Percentiles rank a stretch among this genome's conserved stretches.
phyloP scores from a whole-genome alignment of 2,797 vertebrate genomes.

The Leptatherina wallacei region DNA sequence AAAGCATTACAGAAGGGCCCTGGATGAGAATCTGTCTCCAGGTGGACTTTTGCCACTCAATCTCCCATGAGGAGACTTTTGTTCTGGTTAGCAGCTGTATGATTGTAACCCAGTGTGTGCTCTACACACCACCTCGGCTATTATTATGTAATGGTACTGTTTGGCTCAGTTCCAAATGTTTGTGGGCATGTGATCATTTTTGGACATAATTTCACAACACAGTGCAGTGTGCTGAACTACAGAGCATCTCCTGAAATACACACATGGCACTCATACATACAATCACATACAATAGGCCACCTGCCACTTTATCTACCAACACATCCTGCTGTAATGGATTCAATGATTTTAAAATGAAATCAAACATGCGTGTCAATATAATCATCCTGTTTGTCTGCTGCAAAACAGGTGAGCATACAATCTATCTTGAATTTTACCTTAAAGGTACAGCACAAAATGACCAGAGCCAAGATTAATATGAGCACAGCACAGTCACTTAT shows the following conservation, averaged over 20 bases:
- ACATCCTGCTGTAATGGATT: not conserved
- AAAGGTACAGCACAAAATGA: conserved; percentile 40
- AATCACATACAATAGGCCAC: not conserved
- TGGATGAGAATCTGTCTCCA: conserved; percentile 32
- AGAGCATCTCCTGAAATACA: conserved; percentile 7
- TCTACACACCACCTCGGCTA: not conserved
- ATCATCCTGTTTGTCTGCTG: conserved; percentile 33
- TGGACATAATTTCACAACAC: conserved; percentile 23
- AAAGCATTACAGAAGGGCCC: conserved; percentile 37
- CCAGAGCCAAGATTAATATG: conserved; percentile 52
- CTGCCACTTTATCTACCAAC: conserved; percentile 2
- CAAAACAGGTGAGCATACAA: conserved; percentile 10
- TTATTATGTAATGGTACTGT: conserved; percentile 5
- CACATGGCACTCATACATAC: not conserved
- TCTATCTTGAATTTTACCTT: conserved; percentile 28
- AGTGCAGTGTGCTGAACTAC: not conserved
- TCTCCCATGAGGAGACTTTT: conserved; percentile 29
- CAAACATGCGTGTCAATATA: not conserved
- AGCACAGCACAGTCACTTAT: conserved; percentile 51
- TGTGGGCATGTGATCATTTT: conserved; percentile 25
- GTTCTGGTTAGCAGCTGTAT: conserved; percentile 12
- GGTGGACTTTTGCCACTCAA: conserved; percentile 11
- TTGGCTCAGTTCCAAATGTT: conserved; percentile 22
- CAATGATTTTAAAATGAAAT: conserved; percentile 1
- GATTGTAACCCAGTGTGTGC: conserved; percentile 16